phyloP scores from a whole-genome alignment of 2,888 invertebrate species.

The Agonopterix subpropinquella region DNA sequence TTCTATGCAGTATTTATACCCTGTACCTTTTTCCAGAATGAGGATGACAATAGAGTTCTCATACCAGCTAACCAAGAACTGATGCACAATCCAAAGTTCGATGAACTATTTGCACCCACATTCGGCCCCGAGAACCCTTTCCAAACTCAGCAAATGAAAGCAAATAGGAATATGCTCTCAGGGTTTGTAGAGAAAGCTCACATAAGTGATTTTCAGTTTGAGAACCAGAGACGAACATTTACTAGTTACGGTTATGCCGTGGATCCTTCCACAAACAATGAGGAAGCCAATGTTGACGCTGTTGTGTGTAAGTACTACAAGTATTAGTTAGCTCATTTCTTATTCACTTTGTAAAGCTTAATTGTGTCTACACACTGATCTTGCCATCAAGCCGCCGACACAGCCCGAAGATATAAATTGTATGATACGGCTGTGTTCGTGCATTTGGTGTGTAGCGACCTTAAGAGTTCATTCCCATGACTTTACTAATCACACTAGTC shows the following conservation, averaged over 20 bases:
- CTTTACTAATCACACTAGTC: no score
- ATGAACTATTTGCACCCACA: slow-evolving; percentile 94
- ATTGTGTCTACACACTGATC: no score
- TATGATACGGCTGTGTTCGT: no score
- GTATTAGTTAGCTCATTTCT: neutral
- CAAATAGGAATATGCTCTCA: slow-evolving; percentile 92
- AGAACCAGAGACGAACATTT: slow-evolving; percentile 96
- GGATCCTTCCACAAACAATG: slow-evolving; percentile 90
- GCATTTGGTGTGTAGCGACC: no score
- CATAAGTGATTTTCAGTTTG: slow-evolving; percentile 97
- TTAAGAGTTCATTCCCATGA: no score
- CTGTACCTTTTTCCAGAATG: slow-evolving; percentile 71
- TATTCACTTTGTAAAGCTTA: no score
- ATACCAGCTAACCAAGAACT: slow-evolving; percentile 91
- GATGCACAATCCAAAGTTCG: slow-evolving; percentile 93
- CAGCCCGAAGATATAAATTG: no score
- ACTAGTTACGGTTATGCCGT: slow-evolving; percentile 96
- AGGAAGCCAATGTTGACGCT: slow-evolving; percentile 53
- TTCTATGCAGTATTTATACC: no score
- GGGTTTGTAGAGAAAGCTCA: slow-evolving; percentile 97
- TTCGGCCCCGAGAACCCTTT: slow-evolving; percentile 96
- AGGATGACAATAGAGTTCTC: slow-evolving; percentile 81
- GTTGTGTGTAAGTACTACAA: slow-evolving; percentile 58
- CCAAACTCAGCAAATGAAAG: slow-evolving; percentile 91
- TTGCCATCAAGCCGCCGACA: no score